Base-by-base conservation (phyloP, 1,140 invertebrate genomes). In the Theocolax elegans region DNA sequence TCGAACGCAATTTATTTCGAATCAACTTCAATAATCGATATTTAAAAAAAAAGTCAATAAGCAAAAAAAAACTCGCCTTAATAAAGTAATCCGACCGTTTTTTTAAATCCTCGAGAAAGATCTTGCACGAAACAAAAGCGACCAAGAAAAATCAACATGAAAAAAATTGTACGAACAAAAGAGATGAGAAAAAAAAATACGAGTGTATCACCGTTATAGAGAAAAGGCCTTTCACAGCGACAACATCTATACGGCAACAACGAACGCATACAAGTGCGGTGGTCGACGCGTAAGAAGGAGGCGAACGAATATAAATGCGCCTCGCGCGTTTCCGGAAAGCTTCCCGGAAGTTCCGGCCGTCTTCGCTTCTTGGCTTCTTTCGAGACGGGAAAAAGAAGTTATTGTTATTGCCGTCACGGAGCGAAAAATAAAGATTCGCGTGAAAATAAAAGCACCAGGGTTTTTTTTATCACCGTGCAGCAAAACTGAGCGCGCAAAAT, bases 341-440 rank as follows among this genome's bases (percentile, higher is more conserved):
- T 67, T 58, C 29, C 58, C 65, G 65, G 54, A 67, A 67, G 27
- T 51, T 48, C 29, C 29, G 21, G 19, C 15, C 48, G 25, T 25
- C 51, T 44, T 27, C 35, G 25, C 7, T 40, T 65, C 35, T 65
- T 42, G 3, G 19, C 51, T 56, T 54, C 40, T 46, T 21, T 60
- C 38, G 38, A 60, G n/a, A 58, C n/a, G 31, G 35, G 23, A 42
- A n/a, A 40, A 12, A 40, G 23, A 15, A 42, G 21, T 40, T 53
- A 49, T 56, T 56, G 17, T 44, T 53, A 56, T 66, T 56, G 49
- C 4, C 40, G 64, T 66, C 40, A 35, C 51, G 38, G 1, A n/a
- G 17, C 19, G 3, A 6, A 21, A 56, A 40, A 23, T 35, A 23
- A 54, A 31, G 1, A 27, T n/a, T 0, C 27, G 27, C 27, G 15